phyloP scores from a whole-genome alignment of 2,888 invertebrate species.

The Himalopsyche tibetana region DNA sequence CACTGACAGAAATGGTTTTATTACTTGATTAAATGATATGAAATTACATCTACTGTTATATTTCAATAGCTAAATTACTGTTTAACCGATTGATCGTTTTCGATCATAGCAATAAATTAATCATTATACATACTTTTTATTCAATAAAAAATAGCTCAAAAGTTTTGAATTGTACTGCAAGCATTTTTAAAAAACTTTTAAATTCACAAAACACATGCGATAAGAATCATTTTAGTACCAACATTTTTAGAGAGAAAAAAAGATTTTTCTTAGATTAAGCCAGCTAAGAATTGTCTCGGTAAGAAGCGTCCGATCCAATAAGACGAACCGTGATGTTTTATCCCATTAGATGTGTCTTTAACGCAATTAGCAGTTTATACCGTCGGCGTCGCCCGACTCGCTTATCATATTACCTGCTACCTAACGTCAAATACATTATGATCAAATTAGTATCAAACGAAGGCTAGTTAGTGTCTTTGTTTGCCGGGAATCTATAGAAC shows the following conservation, averaged over 20 bases:
- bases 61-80: no score
- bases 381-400: neutral
- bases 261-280: neutral
- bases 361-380: constrained; percentile 46
- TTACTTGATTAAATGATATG: no score
- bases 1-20: no score
- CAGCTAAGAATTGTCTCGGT: neutral
- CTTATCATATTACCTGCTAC: constrained; percentile 32
- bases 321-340: neutral
- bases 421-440: constrained; percentile 49
- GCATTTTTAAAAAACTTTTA: no score
- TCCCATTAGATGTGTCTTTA: constrained; percentile 44
- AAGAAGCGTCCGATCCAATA: neutral
- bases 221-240: no score
- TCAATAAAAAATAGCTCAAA: no score
- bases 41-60: no score
- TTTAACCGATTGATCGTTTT: no score
- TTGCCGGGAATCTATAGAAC: neutral
- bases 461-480: neutral
- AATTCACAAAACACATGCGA: no score
- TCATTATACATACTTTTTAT: no score
- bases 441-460: constrained; percentile 50
- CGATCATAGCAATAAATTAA: no score
- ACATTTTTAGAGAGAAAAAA: neutral
- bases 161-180: no score